These are phyloP conservation scores for Danio rerio DNA, from an alignment of 2,113 vertebrate species.

Conservation along the genomic window GRCz12tu NC_133198.1:10428501-10429000, in stretches of 20 bases:
- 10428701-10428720: not conserved
- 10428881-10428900: not conserved
- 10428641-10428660: not conserved
- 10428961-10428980: too few relatives aligned
- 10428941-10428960: too few relatives aligned
- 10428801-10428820: not conserved
- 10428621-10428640: not conserved
- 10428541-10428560: not conserved
- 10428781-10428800: not conserved
- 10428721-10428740: not conserved
- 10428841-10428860: not conserved
- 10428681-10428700: not conserved
- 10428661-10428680: not conserved
- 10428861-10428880: not conserved
- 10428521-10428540: not conserved
- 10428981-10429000: too few relatives aligned
- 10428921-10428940: too few relatives aligned
- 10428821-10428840: not conserved
- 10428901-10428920: not conserved
- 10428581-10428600: not conserved
- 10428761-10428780: not conserved
- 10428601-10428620: not conserved
- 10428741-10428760: not conserved
- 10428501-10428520: not conserved
- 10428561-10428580: not conserved